These are phyloP conservation scores for Ganaspis sp. DNA, from an alignment of 1,140 invertebrate genomes.

Conservation along the genomic window DNA sequence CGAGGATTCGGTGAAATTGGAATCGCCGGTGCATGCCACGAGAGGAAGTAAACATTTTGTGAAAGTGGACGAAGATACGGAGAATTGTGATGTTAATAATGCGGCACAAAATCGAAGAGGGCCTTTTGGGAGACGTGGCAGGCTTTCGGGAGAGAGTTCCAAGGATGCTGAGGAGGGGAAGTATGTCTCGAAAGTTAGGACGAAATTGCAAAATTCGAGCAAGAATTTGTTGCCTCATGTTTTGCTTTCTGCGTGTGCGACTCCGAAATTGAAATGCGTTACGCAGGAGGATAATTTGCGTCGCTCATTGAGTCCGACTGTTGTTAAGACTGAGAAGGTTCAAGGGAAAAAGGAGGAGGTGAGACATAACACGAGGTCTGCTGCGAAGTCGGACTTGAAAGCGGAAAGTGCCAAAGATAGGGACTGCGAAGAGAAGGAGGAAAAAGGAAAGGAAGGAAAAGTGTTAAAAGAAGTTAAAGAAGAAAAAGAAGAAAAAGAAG, in stretches of 20 bases:
- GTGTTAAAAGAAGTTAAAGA: neutral
- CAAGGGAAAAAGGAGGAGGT: neutral
- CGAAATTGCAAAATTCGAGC: neutral
- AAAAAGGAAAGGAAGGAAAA: too few relatives aligned
- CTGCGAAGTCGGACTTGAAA: neutral
- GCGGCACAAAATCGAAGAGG: slow-evolving; percentile 27
- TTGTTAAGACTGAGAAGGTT: too few relatives aligned
- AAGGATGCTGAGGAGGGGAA: neutral
- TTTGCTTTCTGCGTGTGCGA: neutral
- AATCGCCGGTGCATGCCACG: slow-evolving; percentile 45
- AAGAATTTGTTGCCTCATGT: neutral
- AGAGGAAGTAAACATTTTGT: slow-evolving; percentile 46
- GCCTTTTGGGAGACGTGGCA: neutral
- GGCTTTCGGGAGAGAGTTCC: neutral
- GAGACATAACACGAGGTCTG: neutral
- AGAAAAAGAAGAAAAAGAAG: neutral
- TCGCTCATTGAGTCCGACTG: neutral
- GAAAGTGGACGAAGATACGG: slow-evolving; percentile 41
- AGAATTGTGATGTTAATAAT: slow-evolving; percentile 60
- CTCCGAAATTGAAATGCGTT: neutral
- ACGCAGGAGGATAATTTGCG: neutral
- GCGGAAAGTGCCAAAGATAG: neutral
- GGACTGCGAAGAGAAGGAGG: neutral
- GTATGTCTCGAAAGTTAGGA: neutral
- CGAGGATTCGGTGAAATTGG: neutral